Conservation (phyloP, 2,888 invertebrate genomes). For the Caprella mutica region DNA sequence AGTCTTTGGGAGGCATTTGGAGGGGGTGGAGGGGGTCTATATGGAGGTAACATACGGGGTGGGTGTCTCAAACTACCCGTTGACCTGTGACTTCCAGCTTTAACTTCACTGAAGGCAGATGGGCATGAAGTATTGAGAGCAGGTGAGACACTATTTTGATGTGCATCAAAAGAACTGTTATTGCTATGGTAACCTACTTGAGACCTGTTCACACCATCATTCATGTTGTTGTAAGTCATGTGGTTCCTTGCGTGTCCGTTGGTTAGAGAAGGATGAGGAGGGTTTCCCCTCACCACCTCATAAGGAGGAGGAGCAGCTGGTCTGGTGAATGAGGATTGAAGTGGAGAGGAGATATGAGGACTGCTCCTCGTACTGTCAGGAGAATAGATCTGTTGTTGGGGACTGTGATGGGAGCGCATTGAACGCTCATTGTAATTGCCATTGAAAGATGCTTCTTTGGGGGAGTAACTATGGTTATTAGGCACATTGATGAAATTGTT, state of each 20-base stretch:
- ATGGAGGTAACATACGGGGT: constrained; percentile 26
- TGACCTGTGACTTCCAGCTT: too few relatives aligned
- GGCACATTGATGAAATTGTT: neutral
- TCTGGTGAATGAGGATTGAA: constrained; percentile 1
- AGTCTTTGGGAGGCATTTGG: constrained; percentile 12
- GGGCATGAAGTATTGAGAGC: too few relatives aligned
- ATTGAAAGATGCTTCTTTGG: neutral
- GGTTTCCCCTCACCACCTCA: constrained; percentile 31
- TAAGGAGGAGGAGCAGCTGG: constrained; percentile 32
- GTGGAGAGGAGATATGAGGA: neutral
- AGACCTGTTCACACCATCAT: too few relatives aligned
- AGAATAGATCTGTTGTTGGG: neutral
- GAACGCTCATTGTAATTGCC: too few relatives aligned
- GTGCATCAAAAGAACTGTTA: too few relatives aligned
- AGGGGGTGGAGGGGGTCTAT: constrained; percentile 30
- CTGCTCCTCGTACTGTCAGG: constrained; percentile 8
- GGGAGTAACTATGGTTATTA: neutral
- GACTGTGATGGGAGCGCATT: neutral
- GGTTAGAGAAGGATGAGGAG: constrained; percentile 30
- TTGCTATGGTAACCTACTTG: too few relatives aligned
- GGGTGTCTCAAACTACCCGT: too few relatives aligned
- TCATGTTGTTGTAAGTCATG: too few relatives aligned
- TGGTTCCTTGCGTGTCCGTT: too few relatives aligned
- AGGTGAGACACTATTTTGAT: too few relatives aligned
- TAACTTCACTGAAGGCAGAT: too few relatives aligned